Percentiles rank a stretch among this genome's conserved stretches.
Evolutionary conservation across 2,888 invertebrate genomes (phyloP).

Genomic region (Dinocampus coccinellae): DNA sequence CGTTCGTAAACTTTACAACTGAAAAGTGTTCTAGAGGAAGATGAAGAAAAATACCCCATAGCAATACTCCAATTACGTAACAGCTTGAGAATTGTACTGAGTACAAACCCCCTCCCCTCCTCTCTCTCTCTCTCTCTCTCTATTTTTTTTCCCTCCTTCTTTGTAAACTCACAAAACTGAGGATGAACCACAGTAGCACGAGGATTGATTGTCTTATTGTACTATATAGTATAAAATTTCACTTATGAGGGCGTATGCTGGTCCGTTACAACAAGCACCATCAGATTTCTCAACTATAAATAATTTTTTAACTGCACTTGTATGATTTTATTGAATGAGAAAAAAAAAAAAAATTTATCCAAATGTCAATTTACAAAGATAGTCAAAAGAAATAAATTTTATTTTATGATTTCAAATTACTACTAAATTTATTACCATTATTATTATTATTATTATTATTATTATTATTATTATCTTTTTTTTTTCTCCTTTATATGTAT

Average conservation of each 20-base stretch:
- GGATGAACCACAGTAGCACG: background rate
- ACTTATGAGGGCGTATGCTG: background rate
- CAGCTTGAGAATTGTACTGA: slow-evolving; percentile 40
- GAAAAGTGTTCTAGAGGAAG: slow-evolving; percentile 7
- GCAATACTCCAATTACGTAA: slow-evolving; percentile 58
- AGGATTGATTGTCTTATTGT: slow-evolving; percentile 6
- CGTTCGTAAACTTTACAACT: slow-evolving; percentile 50
- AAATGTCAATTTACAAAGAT: too few relatives aligned
- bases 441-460: too few relatives aligned
- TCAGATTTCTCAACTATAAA: background rate
- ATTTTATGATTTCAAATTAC: too few relatives aligned
- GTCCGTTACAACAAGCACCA: background rate
- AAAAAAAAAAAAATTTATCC: too few relatives aligned
- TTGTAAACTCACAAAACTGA: too few relatives aligned
- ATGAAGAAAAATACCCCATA: slow-evolving; percentile 42
- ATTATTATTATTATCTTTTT: too few relatives aligned
- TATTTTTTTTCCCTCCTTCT: too few relatives aligned
- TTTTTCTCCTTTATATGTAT: too few relatives aligned
- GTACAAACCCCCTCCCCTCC: slow-evolving; percentile 21
- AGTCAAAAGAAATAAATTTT: too few relatives aligned
- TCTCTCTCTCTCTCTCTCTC: too few relatives aligned
- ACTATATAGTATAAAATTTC: background rate
- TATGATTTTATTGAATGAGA: too few relatives aligned
- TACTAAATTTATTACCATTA: too few relatives aligned
- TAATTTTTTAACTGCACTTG: background rate